Evolutionary conservation across 2,888 invertebrate genomes (phyloP), one percentile per base, ranked within the genome.

Genomic region (Orchesellides sinensis): DNA sequence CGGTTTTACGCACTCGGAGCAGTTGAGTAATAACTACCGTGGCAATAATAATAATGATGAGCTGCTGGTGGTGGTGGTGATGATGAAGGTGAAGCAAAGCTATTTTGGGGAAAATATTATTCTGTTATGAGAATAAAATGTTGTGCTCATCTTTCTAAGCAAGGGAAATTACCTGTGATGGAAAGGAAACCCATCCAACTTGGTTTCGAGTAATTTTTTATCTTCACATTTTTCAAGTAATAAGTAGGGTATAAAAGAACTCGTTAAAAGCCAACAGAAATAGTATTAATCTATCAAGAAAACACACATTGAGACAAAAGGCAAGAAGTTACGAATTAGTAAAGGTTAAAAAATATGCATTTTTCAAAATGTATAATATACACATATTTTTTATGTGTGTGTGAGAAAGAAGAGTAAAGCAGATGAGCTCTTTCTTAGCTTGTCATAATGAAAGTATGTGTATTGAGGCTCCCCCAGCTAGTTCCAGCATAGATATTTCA

Each of bases 281-380:
- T 10, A 73, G 68, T 63, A 80, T 80, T 80, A 80, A 80, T 80
- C 73, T 52, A 80, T 80, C 80, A 80, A 73, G 73, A 73, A 80
- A 80, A 80, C 73, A 80, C 73, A 80, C 80, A 73, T 79, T 79
- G 79, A 72, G 70, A 65, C 70, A 70, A 70, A 35, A 25, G 32
- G n/a, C n/a, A n/a, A 77, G 12, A 12, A 27, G 54, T 54, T 21
- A 49, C 21, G 23, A 59, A 59, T 59, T 59, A 17, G 19, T 12
- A 35, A 63, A 63, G 35, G 63, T 40, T 63, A 40, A 40, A 17
- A 59, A 59, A 40, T 21, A 19, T 54, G 54, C 19, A 54, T 54
- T 70, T 32, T 70, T 54, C 54, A 32, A 21, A 29, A 49, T 6
- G 65, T n/a, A n/a, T n/a, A n/a, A 1, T n/a, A 56, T n/a, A 63